These are phyloP conservation scores for Albula glossodonta DNA, from an alignment of 2,113 vertebrate genomes.

Conservation along the genomic window DNA sequence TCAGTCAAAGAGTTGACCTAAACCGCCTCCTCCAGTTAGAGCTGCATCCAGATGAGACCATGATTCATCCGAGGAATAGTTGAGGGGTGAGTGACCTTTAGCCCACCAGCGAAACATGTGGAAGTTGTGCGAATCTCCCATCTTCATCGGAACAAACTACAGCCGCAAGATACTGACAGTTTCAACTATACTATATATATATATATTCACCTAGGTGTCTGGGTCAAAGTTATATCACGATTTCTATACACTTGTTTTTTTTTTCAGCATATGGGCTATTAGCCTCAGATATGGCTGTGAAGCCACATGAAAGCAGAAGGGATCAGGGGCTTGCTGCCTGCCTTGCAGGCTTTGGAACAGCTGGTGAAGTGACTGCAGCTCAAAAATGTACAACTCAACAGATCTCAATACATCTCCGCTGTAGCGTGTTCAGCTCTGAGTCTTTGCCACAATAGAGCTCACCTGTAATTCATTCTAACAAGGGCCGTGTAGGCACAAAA, in stretches of 20 bases:
- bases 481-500: background rate
- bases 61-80: background rate
- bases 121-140: background rate
- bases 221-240: background rate
- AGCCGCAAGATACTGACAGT: too few relatives aligned
- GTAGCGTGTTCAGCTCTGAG: slow-evolving; percentile 30
- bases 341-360: background rate
- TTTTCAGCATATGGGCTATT: background rate
- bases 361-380: slow-evolving; percentile 28
- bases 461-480: background rate
- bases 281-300: background rate
- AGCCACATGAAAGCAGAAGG: background rate
- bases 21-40: background rate
- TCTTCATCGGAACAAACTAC: background rate
- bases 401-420: slow-evolving; percentile 33
- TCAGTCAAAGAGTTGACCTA: background rate
- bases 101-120: too few relatives aligned
- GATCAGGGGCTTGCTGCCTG: background rate
- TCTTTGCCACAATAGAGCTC: slow-evolving; percentile 11
- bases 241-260: background rate
- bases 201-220: background rate
- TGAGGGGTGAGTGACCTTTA: background rate
- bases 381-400: slow-evolving; percentile 20
- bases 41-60: background rate
- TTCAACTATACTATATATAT: too few relatives aligned